Evolutionary conservation across 2,113 vertebrate species (phyloP), one percentile per base, ranked within the genome.

Genomic region (Tetrao urogallus): DNA sequence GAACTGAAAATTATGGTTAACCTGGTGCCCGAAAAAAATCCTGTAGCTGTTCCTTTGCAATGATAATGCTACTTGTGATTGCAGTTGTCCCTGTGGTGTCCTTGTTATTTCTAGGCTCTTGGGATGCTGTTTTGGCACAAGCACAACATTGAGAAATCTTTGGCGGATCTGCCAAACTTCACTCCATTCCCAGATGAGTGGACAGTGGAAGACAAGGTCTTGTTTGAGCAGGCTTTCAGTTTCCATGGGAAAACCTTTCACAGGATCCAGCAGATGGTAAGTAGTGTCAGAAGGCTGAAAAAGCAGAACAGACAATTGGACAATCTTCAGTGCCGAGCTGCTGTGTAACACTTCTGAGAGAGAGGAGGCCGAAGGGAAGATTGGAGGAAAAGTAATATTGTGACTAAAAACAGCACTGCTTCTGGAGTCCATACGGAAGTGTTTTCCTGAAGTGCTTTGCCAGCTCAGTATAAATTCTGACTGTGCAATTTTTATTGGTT

Each of bases 61-160:
- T 64, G 54, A 28, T 54, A 36, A 28, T 66, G 17, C 22, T 82
- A 77, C 67, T 64, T 87, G 64, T 64, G 69, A 43, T 88, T 83
- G 65, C 36, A 79, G 0, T 40, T 81, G 73, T 93, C 65, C 28
- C 34, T 11, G 91, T 82, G 78, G 24, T 94, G 36, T 92, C 79
- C 45, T 32, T 83, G 17, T 76, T 89, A 71, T 76, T 71, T 94
- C 67, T 94, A 99, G 99, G 99, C 99, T 52, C 98, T 99, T 65
- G 99, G 99, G 63, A 99, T 99, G 99, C 98, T 99, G 20, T 99
- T 99, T 94, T 99, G 99, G 99, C 99, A 99, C 97, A 99, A 99
- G 94, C 99, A 99, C 98, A 99, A 99, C 94, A 98, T 99, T 0
- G 99, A 99, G 96, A 99, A 99, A 74, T 99, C 99, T 82, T 93